These are phyloP conservation scores for Catharus ustulatus DNA, from an alignment of 2,797 vertebrate genomes.

Conservation along the genomic window DNA sequence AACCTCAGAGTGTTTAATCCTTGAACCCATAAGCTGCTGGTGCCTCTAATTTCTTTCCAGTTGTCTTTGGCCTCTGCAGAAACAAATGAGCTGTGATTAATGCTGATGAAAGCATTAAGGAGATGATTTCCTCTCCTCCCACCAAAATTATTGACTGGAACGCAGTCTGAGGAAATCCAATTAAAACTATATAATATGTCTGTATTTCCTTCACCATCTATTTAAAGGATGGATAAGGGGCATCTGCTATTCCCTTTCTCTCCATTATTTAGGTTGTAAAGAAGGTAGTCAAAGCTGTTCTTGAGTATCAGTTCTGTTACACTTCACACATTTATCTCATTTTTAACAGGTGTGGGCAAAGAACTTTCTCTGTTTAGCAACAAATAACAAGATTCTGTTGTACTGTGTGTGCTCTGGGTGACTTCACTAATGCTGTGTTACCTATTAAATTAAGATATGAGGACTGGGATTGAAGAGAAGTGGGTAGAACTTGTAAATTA, in stretches of 20 bases:
- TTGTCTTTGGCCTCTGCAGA: background rate
- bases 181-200: background rate
- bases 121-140: constrained; percentile 12
- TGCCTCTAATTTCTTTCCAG: background rate
- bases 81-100: constrained; percentile 15
- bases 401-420: background rate
- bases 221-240: background rate
- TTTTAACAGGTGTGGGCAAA: background rate
- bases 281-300: background rate
- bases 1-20: background rate
- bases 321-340: constrained; percentile 12
- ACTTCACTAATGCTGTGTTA: background rate
- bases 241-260: background rate
- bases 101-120: background rate
- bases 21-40: background rate
- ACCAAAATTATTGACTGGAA: constrained; percentile 7
- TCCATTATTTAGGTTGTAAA: constrained; percentile 8
- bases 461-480: background rate
- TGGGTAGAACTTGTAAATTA: background rate
- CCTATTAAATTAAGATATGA: background rate
- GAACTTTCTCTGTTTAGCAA: background rate
- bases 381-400: background rate
- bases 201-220: background rate
- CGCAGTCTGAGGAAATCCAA: background rate
- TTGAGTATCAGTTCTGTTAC: background rate